Conservation (phyloP, 2,113 vertebrate genomes). For the Hemiscyllium ocellatum region DNA sequence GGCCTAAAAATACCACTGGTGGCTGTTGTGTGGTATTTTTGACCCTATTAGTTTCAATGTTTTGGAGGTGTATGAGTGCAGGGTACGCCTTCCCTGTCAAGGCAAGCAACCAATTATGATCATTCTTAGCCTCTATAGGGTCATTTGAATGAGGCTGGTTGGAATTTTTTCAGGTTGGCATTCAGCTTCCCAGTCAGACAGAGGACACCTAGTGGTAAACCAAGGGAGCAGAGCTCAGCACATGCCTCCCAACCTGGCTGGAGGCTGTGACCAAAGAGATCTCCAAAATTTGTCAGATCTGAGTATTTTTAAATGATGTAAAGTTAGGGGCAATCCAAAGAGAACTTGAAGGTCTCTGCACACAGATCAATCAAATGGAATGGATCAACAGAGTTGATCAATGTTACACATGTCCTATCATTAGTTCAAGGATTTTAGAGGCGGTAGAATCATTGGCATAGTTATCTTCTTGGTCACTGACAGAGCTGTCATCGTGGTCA, state of each 20-base stretch:
- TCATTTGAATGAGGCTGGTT: too few species aligned
- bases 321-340: neutral
- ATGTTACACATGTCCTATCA: neutral
- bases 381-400: neutral
- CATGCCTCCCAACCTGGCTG: neutral
- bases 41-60: too few species aligned
- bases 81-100: too few species aligned
- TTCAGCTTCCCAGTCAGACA: too few species aligned
- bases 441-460: neutral
- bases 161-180: too few species aligned
- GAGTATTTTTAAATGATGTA: neutral
- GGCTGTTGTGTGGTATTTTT: too few species aligned
- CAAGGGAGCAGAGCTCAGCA: too few species aligned
- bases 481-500: neutral
- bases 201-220: too few species aligned
- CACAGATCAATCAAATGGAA: neutral
- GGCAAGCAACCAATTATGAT: too few species aligned
- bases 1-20: too few species aligned
- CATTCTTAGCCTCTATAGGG: too few species aligned
- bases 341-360: neutral
- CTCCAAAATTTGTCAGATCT: neutral
- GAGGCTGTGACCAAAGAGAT: neutral
- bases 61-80: too few species aligned
- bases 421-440: neutral
- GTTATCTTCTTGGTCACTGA: neutral